A percentile compares a stretch with the other conserved stretches of the same genome.
phyloP scores from a whole-genome alignment of 2,888 invertebrate species.

The Macrophya annulata region DNA sequence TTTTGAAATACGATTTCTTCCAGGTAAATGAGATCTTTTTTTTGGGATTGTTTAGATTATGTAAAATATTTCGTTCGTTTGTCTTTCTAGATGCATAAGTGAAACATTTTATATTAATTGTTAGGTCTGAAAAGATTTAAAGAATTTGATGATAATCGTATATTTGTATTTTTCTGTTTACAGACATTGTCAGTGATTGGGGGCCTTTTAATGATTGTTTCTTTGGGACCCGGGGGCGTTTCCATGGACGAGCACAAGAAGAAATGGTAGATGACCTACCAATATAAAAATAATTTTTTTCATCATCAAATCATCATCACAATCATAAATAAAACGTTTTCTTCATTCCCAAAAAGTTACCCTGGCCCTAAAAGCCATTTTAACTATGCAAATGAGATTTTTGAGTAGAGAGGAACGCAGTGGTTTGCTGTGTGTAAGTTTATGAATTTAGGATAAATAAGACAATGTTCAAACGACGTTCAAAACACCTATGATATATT shows the following conservation, averaged over 20 bases:
- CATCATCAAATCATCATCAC: slow-evolving; percentile 40
- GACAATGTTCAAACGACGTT: slow-evolving; percentile 61
- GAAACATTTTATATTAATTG: not conserved
- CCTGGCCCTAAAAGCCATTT: slow-evolving; percentile 31
- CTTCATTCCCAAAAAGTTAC: slow-evolving; percentile 7
- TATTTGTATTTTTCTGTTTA: slow-evolving; percentile 1
- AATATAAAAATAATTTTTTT: slow-evolving; percentile 52
- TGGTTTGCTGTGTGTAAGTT: slow-evolving; percentile 51
- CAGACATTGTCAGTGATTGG: slow-evolving; percentile 99
- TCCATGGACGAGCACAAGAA: slow-evolving; percentile 99
- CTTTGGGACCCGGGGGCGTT: slow-evolving; percentile 98
- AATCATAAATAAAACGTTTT: slow-evolving; percentile 33
- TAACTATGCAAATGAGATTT: slow-evolving; percentile 25
- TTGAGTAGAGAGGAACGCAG: not conserved
- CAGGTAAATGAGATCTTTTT: slow-evolving; percentile 85
- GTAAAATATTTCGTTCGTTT: not conserved
- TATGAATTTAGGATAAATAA: slow-evolving; percentile 52
- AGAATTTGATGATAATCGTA: not conserved
- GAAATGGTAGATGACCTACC: slow-evolving; percentile 88
- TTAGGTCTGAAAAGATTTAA: not conserved
- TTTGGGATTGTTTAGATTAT: slow-evolving; percentile 81
- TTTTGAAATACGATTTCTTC: slow-evolving; percentile 99
- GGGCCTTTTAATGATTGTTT: slow-evolving; percentile 98
- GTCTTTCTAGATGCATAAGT: not conserved
- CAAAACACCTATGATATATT: slow-evolving; percentile 50